Evolutionary conservation across 2,797 vertebrate genomes (phyloP).

Genomic region (Gorsachius magnificus): DNA sequence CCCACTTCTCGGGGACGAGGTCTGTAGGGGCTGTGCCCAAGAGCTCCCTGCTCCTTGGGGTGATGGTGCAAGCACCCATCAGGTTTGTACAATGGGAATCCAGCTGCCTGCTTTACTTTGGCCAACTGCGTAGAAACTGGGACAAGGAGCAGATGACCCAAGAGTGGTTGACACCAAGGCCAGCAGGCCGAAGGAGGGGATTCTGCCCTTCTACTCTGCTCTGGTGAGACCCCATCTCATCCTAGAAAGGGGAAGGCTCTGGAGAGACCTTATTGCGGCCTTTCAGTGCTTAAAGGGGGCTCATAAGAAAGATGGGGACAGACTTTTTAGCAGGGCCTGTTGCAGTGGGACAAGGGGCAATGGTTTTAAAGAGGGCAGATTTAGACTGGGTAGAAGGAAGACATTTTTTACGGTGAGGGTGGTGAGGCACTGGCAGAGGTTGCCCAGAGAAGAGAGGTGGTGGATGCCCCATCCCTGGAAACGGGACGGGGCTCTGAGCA

Average conservation of each 20-base stretch:
- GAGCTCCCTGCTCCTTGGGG: not conserved
- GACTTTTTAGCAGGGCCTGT: not conserved
- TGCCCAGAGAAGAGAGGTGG: not conserved
- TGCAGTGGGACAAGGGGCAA: not conserved
- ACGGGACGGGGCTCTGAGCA: not conserved
- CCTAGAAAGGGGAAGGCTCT: not conserved
- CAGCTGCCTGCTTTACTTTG: not conserved
- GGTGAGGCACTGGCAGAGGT: not conserved
- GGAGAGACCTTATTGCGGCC: not conserved
- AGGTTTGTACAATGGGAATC: not conserved
- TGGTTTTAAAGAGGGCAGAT: not conserved
- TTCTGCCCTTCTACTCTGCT: not conserved
- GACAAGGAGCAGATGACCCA: not conserved
- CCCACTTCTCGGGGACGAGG: too few relatives aligned
- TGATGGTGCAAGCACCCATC: not conserved
- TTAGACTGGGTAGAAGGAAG: not conserved
- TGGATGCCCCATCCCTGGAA: not conserved
- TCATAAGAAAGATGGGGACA: not conserved
- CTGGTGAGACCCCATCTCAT: not conserved
- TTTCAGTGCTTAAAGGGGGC: not conserved
- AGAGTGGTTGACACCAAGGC: not conserved
- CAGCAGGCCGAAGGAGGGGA: fast-evolving
- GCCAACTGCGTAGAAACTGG: not conserved
- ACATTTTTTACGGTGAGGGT: not conserved
- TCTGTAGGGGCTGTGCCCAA: not conserved